A percentile compares a stretch with the other conserved stretches of the same genome.
Evolutionary conservation across 2,113 vertebrate genomes (phyloP).

Genomic region (Gymnobelideus leadbeateri): DNA sequence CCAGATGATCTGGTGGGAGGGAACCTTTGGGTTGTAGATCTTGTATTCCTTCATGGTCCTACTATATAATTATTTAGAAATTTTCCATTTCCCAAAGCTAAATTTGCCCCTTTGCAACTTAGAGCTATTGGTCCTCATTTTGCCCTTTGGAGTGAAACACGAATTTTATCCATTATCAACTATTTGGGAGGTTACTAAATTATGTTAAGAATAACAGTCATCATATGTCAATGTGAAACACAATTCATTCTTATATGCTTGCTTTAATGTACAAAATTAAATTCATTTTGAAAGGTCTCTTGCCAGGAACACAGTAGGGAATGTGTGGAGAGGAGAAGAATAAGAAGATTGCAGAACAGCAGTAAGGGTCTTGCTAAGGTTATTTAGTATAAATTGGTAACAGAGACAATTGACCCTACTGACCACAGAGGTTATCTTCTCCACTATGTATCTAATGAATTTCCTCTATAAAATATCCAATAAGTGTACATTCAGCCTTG

Average conservation of each 20-base stretch:
- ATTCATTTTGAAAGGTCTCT: background rate
- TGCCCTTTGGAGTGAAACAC: background rate
- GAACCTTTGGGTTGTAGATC: background rate
- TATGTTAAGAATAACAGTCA: background rate
- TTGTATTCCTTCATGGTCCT: background rate
- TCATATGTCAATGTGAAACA: background rate
- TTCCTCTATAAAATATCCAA: background rate
- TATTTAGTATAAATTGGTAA: background rate
- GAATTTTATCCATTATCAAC: background rate
- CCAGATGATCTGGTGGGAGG: background rate
- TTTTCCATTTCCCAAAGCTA: background rate
- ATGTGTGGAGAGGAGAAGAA: background rate
- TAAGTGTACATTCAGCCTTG: background rate
- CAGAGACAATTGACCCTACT: background rate
- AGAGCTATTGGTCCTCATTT: background rate
- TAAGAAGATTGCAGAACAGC: background rate
- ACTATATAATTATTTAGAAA: background rate
- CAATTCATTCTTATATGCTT: background rate
- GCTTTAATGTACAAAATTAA: background rate
- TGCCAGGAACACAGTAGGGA: background rate
- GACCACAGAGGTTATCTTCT: background rate
- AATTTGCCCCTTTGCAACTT: background rate
- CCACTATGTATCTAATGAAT: background rate
- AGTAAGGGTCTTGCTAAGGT: background rate
- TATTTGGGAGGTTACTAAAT: background rate